phyloP scores from a whole-genome alignment of 1,140 invertebrate species.

The Penaeus japonicus region DNA sequence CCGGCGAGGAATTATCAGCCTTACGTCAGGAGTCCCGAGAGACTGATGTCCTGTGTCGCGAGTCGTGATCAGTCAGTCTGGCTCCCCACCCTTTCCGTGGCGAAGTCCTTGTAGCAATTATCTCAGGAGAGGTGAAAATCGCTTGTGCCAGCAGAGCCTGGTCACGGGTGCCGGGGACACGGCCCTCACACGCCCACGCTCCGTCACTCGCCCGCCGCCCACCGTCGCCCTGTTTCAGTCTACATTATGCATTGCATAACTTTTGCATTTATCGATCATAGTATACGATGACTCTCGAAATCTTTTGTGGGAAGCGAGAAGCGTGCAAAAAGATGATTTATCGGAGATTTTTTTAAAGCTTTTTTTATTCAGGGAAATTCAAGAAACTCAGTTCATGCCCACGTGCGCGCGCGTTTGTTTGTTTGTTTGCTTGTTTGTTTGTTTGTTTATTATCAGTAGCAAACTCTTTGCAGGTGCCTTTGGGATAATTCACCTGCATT shows the following conservation, averaged over 20 bases:
- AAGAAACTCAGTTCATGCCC: no score
- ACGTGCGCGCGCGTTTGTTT: no score
- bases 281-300: no score
- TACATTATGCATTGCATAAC: background rate
- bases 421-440: no score
- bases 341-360: no score
- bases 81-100: slow-evolving; percentile 32
- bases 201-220: background rate
- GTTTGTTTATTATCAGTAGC: no score
- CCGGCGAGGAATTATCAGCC: background rate
- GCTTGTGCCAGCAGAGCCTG: slow-evolving; percentile 37
- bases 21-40: background rate
- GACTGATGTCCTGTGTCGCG: background rate
- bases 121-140: slow-evolving; percentile 28
- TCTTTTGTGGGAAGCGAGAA: no score
- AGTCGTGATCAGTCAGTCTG: slow-evolving; percentile 28
- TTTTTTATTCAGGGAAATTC: no score
- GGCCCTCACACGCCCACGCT: background rate
- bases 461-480: no score
- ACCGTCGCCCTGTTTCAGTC: background rate
- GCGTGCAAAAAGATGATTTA: no score
- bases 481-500: no score
- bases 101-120: slow-evolving; percentile 43
- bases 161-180: slow-evolving; percentile 6
- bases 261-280: no score